Base-by-base conservation (phyloP, 2,888 invertebrate genomes). In the Aphrophora alni region DNA sequence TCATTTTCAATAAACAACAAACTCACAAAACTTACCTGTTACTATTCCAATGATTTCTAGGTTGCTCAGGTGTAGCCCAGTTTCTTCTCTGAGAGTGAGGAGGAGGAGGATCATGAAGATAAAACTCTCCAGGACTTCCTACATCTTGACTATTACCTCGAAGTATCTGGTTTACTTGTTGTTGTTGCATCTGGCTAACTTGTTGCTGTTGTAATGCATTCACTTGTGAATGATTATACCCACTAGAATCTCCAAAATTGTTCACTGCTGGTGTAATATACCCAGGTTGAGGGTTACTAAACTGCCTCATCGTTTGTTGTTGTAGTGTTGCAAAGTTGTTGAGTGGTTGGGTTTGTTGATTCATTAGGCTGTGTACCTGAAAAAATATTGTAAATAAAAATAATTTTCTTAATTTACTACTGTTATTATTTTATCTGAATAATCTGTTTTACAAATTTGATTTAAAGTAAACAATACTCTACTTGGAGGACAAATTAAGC, bases 51-150 rank as follows among this genome's bases (percentile, higher is more conserved):
- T 78, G 71, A 33, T 76, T 75, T 21, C 75, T 38, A 12, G 70
- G 80, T 28, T 59, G 87, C 24, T 88, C 88, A 27, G 89, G 89
- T 75, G 89, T 89, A 51, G 88, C 88, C 90, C 89, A 91, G 84
- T 91, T 89, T 85, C 89, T 87, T 88, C 88, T 89, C 88, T 88
- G 86, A 82, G 89, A 87, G 38, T 89, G 85, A 21, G 90, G 90
- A 83, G 91, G 85, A 21, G 90, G 90, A 83, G 91, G 90, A 86
- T 95, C 94, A 87, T 95, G 95, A 85, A 95, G 89, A 89, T 93
- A 95, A 89, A 95, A 95, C 88, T 94, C 85, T 68, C 82, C 82
- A 1, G 75, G 75, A 26, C 75, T 68, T 8, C 51, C 75, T n/a
- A 69, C 8, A 27, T 78, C 78, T 17, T 72, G 77, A 72, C 70